These are phyloP conservation scores for Thamnophis elegans DNA, from an alignment of 2,797 vertebrate species.

Conservation along the genomic window DNA sequence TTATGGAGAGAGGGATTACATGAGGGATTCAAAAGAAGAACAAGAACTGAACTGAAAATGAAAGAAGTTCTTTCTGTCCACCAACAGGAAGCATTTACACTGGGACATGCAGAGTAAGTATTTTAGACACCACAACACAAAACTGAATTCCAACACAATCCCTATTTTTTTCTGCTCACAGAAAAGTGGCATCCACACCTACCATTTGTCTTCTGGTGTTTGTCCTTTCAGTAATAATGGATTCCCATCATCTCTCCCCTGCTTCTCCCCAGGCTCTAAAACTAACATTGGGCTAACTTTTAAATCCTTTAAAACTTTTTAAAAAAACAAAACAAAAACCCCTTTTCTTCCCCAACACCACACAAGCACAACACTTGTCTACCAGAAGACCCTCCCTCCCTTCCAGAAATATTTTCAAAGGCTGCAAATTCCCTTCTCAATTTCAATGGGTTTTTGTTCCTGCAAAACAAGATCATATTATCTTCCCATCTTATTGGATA, in stretches of 20 bases:
- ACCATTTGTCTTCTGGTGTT: not conserved
- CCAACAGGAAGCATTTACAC: not conserved
- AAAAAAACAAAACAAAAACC: too few relatives aligned
- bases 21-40: not conserved
- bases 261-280: not conserved
- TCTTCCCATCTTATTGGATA: not conserved
- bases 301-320: not conserved
- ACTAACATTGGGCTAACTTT: not conserved
- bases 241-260: not conserved
- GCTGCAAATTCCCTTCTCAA: not conserved
- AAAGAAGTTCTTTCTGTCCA: not conserved
- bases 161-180: too few relatives aligned
- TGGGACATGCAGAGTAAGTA: not conserved
- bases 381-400: too few relatives aligned
- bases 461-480: not conserved
- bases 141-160: too few relatives aligned
- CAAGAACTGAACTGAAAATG: not conserved
- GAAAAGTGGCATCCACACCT: too few relatives aligned
- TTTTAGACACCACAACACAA: too few relatives aligned
- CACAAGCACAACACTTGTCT: not conserved
- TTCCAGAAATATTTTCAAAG: not conserved
- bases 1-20: not conserved
- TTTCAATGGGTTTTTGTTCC: not conserved
- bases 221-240: not conserved
- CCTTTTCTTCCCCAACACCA: too few relatives aligned